Base-by-base conservation (phyloP, 2,888 invertebrate species). In the Philhelius pedissequus region DNA sequence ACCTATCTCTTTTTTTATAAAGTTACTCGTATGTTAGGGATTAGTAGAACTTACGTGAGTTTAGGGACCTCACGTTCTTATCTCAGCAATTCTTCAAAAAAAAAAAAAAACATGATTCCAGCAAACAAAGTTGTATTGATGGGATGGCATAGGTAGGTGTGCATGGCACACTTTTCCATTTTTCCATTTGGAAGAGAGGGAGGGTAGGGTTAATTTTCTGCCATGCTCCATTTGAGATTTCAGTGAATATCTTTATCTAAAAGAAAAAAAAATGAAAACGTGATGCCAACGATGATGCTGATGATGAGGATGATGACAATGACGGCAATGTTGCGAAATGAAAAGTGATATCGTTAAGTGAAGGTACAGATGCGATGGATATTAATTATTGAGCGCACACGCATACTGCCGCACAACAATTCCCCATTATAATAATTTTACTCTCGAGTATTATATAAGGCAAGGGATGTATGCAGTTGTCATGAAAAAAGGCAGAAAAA, bases 341-440 rank as follows among this genome's bases (percentile, higher is more conserved):
- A 52, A 62, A 75, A 74, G 62, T 45, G 54, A 69, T 45, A 54
- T 75, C 45, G 75, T 75, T 69, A 69, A 80, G 69, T 64, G 69
- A 48, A 80, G 22, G 22, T 8, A 32, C 20, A 13, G 15, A 56
- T 56, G 20, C 32, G 68, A 80, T 69, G 69, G 62, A 70, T 75
- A 75, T 70, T 75, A 80, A 80, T 80, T n/a, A n/a, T n/a, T 80
- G 68, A 80, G 80, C 64, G 48, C 56, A 80, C 56, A 80, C 56
- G 80, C 69, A 70, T 32, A 75, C 68, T 62, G 20, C n/a, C n/a
- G 32, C 48, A 56, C 54, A 70, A 50, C 27, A 30, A 30, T 64
- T 75, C 32, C 52, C 69, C 45, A 62, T 69, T 69, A 48, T 70
- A 69, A 69, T 64, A 62, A 69, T 75, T 75, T 69, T 64, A n/a